Evolutionary conservation across 2,797 vertebrate species (phyloP).

Genomic region (Darevskia mixta): DNA sequence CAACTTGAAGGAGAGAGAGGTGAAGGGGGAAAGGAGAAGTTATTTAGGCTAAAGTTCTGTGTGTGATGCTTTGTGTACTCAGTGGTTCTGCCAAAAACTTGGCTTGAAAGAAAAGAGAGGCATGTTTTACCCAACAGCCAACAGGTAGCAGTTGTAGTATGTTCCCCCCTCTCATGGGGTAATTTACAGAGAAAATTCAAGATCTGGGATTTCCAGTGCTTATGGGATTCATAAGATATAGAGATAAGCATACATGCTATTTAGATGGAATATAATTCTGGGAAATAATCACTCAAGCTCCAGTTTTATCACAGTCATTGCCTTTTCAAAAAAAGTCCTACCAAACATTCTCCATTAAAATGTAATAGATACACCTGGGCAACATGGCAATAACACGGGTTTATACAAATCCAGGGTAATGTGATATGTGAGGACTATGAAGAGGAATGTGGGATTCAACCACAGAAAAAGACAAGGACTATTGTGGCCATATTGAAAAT

Average conservation of each 20-base stretch:
- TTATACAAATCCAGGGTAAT: neutral
- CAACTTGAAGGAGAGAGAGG: no score
- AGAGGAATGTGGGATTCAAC: neutral
- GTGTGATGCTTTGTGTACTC: no score
- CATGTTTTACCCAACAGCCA: no score
- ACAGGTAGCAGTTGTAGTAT: no score
- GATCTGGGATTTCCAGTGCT: no score
- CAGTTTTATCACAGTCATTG: neutral
- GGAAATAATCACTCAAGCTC: neutral
- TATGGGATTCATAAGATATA: no score
- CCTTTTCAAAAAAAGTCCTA: neutral
- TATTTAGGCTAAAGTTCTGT: no score
- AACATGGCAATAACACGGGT: neutral
- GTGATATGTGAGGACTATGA: neutral
- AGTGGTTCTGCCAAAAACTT: no score
- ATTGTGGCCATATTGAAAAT: neutral
- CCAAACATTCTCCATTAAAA: neutral
- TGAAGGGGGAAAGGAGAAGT: no score
- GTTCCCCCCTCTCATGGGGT: no score
- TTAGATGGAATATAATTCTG: neutral
- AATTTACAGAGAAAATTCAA: no score
- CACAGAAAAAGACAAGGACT: neutral
- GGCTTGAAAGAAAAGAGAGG: no score
- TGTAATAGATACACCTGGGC: neutral
- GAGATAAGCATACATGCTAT: neutral